These are phyloP conservation scores for Oncorhynchus clarkii DNA, from an alignment of 2,113 vertebrate genomes.

Conservation along the genomic window DNA sequence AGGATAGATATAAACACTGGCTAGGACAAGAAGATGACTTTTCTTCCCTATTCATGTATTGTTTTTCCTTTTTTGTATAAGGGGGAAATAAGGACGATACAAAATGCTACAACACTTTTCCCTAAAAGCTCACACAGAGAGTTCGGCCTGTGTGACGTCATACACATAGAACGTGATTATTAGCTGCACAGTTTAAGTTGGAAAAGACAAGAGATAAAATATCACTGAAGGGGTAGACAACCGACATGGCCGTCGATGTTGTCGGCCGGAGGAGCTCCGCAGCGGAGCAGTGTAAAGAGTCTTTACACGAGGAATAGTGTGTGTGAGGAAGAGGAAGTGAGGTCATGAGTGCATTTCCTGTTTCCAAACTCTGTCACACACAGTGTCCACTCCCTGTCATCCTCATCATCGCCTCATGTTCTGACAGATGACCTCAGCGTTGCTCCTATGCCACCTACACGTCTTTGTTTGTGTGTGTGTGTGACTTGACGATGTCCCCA, in stretches of 20 bases:
- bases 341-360: too few species aligned
- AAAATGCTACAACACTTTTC: slow-evolving; percentile 73
- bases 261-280: slow-evolving; percentile 69
- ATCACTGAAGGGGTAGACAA: slow-evolving; percentile 74
- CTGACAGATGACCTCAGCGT: not conserved
- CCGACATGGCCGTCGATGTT: slow-evolving; percentile 69
- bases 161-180: slow-evolving; percentile 65
- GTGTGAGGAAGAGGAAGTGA: not conserved
- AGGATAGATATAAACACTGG: slow-evolving; percentile 72
- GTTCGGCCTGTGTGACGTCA: slow-evolving; percentile 55
- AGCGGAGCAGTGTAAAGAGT: slow-evolving; percentile 73
- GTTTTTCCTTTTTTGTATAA: slow-evolving; percentile 56
- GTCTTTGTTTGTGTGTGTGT: too few species aligned
- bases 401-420: not conserved
- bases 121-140: slow-evolving; percentile 56
- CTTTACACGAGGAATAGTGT: slow-evolving; percentile 68
- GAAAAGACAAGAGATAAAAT: slow-evolving; percentile 63
- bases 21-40: slow-evolving; percentile 69
- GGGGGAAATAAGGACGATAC: slow-evolving; percentile 62
- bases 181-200: slow-evolving; percentile 80
- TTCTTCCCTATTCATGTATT: slow-evolving; percentile 44
- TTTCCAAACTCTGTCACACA: slow-evolving; percentile 26
- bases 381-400: slow-evolving; percentile 34
- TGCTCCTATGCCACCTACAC: not conserved
- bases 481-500: too few species aligned